phyloP scores from a whole-genome alignment of 2,797 vertebrate species.

The Argya squamiceps region DNA sequence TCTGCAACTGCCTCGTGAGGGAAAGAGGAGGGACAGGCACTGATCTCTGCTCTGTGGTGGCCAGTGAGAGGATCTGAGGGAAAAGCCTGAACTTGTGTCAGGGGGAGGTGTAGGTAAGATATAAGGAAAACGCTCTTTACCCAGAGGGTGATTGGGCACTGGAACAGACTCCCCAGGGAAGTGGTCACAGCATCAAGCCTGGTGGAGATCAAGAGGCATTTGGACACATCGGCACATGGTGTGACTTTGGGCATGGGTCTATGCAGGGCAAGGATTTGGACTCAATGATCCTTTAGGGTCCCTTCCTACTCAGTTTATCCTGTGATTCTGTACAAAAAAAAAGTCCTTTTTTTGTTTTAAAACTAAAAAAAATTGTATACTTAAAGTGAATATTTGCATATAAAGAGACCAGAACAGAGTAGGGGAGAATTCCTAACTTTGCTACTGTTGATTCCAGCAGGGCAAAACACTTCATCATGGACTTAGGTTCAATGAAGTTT shows the following conservation, averaged over 20 bases:
- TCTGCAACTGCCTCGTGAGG: not conserved
- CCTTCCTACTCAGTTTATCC: not conserved
- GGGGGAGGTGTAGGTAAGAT: not conserved
- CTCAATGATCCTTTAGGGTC: not conserved
- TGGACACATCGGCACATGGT: no score
- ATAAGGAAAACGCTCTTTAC: not conserved
- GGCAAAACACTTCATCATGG: not conserved
- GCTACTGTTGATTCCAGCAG: not conserved
- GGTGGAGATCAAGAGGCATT: not conserved
- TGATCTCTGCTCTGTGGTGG: not conserved
- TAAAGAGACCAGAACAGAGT: not conserved
- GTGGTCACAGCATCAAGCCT: not conserved
- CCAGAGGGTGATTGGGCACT: not conserved
- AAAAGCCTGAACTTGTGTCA: not conserved
- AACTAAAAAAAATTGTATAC: not conserved
- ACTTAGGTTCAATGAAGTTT: not conserved
- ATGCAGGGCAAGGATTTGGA: not conserved
- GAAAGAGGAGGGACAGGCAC: not conserved
- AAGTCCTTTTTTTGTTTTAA: not conserved
- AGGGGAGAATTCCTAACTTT: not conserved
- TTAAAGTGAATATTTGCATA: not conserved
- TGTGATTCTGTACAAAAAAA: not conserved
- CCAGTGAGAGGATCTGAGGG: not conserved
- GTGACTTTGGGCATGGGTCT: not conserved
- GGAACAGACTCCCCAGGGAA: not conserved